These are phyloP conservation scores for Rutpela maculata DNA, from an alignment of 2,888 invertebrate genomes.

Conservation along the genomic window DNA sequence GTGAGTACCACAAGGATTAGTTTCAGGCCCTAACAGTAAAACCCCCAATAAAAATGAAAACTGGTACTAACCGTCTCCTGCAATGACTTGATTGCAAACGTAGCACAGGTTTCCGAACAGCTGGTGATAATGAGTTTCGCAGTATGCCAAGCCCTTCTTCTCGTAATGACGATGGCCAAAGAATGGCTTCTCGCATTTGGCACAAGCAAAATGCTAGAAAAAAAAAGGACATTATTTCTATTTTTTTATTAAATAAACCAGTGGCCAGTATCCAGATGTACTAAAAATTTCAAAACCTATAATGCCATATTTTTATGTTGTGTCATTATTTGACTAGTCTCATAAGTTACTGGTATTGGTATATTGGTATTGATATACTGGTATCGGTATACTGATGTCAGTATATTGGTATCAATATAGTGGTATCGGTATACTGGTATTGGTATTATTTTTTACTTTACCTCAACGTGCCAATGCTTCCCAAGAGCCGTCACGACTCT, in stretches of 20 bases:
- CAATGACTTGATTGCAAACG: slow-evolving; percentile 98
- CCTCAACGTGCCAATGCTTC: slow-evolving; percentile 99
- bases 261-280: too few species aligned
- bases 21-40: neutral
- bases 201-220: slow-evolving; percentile 97
- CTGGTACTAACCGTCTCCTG: slow-evolving; percentile 90
- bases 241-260: neutral
- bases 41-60: neutral
- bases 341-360: too few species aligned
- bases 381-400: too few species aligned
- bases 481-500: slow-evolving; percentile 98
- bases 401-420: too few species aligned
- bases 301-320: too few species aligned
- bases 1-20: neutral
- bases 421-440: too few species aligned
- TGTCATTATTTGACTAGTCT: too few species aligned
- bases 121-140: slow-evolving; percentile 99
- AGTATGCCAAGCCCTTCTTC: slow-evolving; percentile 98
- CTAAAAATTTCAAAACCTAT: too few species aligned
- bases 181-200: slow-evolving; percentile 99
- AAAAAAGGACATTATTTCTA: slow-evolving; percentile 39
- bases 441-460: too few species aligned
- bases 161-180: slow-evolving; percentile 99
- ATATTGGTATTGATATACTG: too few species aligned
- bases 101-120: slow-evolving; percentile 99